Conservation (phyloP, 2,113 vertebrate species). For the Otolemur garnettii region DNA sequence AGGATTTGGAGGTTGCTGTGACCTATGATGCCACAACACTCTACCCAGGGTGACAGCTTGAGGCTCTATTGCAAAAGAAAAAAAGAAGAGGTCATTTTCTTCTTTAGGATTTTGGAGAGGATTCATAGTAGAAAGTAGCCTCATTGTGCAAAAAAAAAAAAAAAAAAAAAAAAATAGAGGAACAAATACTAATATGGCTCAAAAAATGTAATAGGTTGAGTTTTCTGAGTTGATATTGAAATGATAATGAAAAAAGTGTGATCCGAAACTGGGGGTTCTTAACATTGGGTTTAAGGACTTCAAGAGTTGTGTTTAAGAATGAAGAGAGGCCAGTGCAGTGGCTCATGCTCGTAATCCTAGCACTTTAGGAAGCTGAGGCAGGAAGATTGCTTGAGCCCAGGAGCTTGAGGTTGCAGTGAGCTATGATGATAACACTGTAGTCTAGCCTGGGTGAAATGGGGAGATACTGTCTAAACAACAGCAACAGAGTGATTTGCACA, state of each 20-base stretch:
- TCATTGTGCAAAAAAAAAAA: neutral
- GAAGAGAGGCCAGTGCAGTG: neutral
- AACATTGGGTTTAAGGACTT: neutral
- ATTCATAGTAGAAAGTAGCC: neutral
- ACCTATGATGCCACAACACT: too few relatives aligned
- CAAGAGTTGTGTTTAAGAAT: neutral
- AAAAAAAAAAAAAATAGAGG: neutral
- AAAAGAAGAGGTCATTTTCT: conserved; percentile 4
- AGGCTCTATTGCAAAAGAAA: too few relatives aligned
- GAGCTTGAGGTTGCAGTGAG: too few relatives aligned
- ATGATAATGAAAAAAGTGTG: neutral
- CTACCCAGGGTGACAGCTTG: too few relatives aligned
- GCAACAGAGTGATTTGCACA: neutral
- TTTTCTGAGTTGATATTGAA: conserved; percentile 27
- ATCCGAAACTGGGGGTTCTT: neutral
- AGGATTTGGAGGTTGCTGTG: too few relatives aligned
- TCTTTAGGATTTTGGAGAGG: neutral
- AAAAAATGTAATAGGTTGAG: neutral
- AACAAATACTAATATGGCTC: neutral
- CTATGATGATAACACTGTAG: too few relatives aligned
- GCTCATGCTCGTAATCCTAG: too few relatives aligned
- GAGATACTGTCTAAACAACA: too few relatives aligned
- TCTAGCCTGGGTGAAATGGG: too few relatives aligned
- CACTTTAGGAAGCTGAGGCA: too few relatives aligned
- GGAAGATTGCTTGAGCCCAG: too few relatives aligned